A percentile compares a stretch with the other conserved stretches of the same genome.
Evolutionary conservation across 2,113 vertebrate genomes (phyloP).

Genomic region (Siniperca knerii): DNA sequence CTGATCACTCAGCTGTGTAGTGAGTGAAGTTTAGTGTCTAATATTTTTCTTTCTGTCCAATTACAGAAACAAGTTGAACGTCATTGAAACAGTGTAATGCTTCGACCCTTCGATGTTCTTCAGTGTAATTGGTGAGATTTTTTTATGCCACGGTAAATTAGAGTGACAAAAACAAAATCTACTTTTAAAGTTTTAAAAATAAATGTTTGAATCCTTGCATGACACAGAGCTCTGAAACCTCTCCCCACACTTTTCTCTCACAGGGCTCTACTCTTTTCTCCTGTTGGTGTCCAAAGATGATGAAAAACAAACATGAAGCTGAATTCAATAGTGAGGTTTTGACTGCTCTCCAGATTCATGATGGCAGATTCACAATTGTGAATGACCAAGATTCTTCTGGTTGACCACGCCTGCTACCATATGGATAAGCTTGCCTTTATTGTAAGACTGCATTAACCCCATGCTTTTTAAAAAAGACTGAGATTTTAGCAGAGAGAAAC

Average conservation of each 20-base stretch:
- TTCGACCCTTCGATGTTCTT: constrained; percentile 24
- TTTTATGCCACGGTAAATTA: background rate
- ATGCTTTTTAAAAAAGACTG: constrained; percentile 53
- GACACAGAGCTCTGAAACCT: constrained; percentile 2
- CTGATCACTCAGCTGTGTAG: background rate
- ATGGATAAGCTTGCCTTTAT: constrained; percentile 73
- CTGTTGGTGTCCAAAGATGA: constrained; percentile 54
- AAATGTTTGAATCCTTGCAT: background rate
- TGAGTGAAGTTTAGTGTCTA: background rate
- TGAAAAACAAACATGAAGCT: constrained; percentile 48
- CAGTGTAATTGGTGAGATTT: constrained; percentile 72
- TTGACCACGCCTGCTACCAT: constrained; percentile 52
- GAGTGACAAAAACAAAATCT: background rate
- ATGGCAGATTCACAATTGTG: constrained; percentile 16
- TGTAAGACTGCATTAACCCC: constrained; percentile 64
- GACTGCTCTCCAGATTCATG: constrained; percentile 44
- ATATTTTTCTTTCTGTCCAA: constrained; percentile 10
- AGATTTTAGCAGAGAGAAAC: constrained; percentile 36
- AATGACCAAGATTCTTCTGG: constrained; percentile 19
- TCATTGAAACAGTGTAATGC: constrained; percentile 77
- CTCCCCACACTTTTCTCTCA: background rate
- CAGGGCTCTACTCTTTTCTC: constrained; percentile 58
- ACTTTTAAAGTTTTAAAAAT: background rate
- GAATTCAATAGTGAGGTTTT: constrained; percentile 44
- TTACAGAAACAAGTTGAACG: constrained; percentile 80